Conservation (phyloP, 1,140 invertebrate species). For the Augochlora pura region DNA sequence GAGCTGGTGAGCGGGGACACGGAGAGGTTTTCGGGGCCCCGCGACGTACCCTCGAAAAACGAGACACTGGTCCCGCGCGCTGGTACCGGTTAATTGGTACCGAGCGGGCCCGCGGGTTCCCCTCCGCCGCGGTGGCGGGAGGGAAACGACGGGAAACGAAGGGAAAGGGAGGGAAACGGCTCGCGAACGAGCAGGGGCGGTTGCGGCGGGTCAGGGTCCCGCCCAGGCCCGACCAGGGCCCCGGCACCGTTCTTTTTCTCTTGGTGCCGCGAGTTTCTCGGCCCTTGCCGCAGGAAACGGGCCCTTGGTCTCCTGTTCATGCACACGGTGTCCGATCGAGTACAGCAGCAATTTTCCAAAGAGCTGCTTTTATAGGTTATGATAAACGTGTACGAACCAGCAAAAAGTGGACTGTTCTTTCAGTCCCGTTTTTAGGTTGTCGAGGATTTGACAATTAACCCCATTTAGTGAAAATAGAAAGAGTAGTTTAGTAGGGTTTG, state of each 20-base stretch:
- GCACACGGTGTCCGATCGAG: background rate
- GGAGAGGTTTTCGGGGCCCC: background rate
- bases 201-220: slow-evolving; percentile 73
- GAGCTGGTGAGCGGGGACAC: no score
- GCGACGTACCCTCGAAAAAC: slow-evolving; percentile 1
- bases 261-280: background rate
- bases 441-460: no score
- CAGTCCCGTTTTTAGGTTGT: no score
- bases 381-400: no score
- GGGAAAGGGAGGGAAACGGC: background rate
- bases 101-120: slow-evolving; percentile 65
- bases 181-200: slow-evolving; percentile 61
- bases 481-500: no score
- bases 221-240: slow-evolving; percentile 24
- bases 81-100: slow-evolving; percentile 61
- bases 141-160: slow-evolving; percentile 14
- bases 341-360: no score
- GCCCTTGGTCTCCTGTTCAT: background rate
- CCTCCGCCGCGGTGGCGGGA: background rate
- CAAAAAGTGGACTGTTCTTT: no score
- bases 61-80: background rate
- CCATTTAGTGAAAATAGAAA: no score
- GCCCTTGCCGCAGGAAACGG: slow-evolving; percentile 26
- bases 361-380: no score
- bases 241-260: slow-evolving; percentile 53